Conservation (phyloP, 1,140 invertebrate genomes). For the Rhizoglyphus robini region DNA sequence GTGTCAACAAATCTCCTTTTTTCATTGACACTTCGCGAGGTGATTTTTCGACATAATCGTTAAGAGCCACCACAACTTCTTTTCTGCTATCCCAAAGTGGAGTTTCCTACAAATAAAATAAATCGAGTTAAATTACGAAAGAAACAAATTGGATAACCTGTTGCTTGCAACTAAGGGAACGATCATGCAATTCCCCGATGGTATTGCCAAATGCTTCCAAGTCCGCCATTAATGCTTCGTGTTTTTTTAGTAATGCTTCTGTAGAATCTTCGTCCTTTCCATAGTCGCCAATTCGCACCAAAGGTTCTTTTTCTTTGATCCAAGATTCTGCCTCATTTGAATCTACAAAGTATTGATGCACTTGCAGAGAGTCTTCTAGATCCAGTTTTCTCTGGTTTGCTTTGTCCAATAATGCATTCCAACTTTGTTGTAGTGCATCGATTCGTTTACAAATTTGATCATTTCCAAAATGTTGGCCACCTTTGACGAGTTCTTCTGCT, state of each 20-base stretch:
- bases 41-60: slow-evolving; percentile 96
- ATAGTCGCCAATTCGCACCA: slow-evolving; percentile 78
- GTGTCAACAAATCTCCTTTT: slow-evolving; percentile 88
- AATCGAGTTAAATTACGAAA: slow-evolving; percentile 82
- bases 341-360: slow-evolving; percentile 97
- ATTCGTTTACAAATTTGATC: slow-evolving; percentile 74
- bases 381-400: slow-evolving; percentile 78
- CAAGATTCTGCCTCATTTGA: slow-evolving; percentile 97
- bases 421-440: slow-evolving; percentile 65
- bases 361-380: slow-evolving; percentile 92
- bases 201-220: slow-evolving; percentile 92
- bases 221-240: slow-evolving; percentile 92
- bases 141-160: slow-evolving; percentile 91
- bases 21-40: slow-evolving; percentile 98
- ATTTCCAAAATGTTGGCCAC: slow-evolving; percentile 65
- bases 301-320: slow-evolving; percentile 98
- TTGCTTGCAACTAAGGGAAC: slow-evolving; percentile 84
- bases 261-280: slow-evolving; percentile 98
- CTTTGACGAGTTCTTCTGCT: slow-evolving; percentile 76
- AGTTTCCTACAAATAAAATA: no score
- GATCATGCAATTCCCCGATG: slow-evolving; percentile 71
- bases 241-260: slow-evolving; percentile 93
- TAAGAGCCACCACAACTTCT: slow-evolving; percentile 94
- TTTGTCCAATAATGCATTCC: slow-evolving; percentile 48
- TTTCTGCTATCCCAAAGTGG: slow-evolving; percentile 83